Evolutionary conservation across 2,113 vertebrate genomes (phyloP), one percentile per base, ranked within the genome.

Genomic region (Megaceryle maxima): DNA sequence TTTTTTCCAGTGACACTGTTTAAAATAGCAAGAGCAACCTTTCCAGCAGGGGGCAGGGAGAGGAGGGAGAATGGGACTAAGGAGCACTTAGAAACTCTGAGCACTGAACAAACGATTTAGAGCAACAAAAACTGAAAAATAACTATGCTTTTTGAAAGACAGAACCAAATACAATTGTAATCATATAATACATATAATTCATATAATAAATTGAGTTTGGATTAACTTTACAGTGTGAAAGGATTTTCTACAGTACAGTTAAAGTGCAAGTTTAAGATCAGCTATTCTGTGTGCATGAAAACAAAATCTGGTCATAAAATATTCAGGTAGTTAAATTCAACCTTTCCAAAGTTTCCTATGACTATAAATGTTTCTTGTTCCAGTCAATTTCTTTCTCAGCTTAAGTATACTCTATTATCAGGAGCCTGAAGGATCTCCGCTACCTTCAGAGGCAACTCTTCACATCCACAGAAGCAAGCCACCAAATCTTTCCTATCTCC

Each of bases 251-350:
- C 4, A 10, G 3, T 37, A 11, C 0, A 56, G 29, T 19, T 37
- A 28, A 83, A 66, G 41, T 17, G 13, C 7, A 25, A 66, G 13
- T 43, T 19, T 46, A 46, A 68, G 24, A 70, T 41, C 18, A 66
- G 29, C 0, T 0, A 70, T 41, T 13, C 25, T 10, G 29, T 1
- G 6, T n/a, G 11, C 24, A n/a, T 4, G 9, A 75, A 76, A 88
- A 79, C 2, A 68, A 72, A 28, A 85, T 64, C 22, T 57, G 17
- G 20, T 28, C 44, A 56, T 35, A 55, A 75, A 64, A 55, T 16
- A 59, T 24, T 37, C 6, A 43, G 2, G 8, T 25, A 63, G 37
- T 82, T 70, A 57, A 87, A 37, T 43, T 50, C 31, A 84, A 57
- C 14, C 16, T 39, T 44, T 57, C 22, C 22, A 29, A 55, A 59